These are phyloP conservation scores for Tetrao urogallus DNA, from an alignment of 2,113 vertebrate species.

Conservation along the genomic window DNA sequence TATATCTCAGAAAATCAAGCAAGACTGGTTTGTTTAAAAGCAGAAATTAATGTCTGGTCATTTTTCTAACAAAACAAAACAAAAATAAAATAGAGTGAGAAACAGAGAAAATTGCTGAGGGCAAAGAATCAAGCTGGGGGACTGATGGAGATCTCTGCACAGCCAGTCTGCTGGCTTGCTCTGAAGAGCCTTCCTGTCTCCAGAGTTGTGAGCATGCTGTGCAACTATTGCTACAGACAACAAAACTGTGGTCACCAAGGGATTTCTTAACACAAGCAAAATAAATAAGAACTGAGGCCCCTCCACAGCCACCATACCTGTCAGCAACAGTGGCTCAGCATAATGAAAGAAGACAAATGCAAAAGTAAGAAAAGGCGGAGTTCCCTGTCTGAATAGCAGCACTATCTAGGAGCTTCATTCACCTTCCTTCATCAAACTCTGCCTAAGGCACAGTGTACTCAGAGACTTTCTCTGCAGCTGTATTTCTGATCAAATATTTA, in stretches of 20 bases:
- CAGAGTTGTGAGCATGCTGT: neutral
- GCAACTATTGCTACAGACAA: neutral
- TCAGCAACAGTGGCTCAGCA: accelerated
- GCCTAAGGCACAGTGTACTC: neutral
- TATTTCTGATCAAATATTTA: slow-evolving; percentile 14
- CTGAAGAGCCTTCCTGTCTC: neutral
- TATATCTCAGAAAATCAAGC: neutral
- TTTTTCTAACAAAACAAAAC: neutral
- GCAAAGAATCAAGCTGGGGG: neutral
- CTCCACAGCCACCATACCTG: neutral
- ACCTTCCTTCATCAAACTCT: neutral
- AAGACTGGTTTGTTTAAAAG: neutral
- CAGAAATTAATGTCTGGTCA: neutral
- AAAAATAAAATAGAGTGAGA: accelerated
- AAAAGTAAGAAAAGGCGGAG: neutral
- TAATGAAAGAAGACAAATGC: neutral
- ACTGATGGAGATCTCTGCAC: neutral
- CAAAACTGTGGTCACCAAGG: neutral
- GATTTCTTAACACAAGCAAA: neutral
- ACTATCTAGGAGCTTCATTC: neutral
- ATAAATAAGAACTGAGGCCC: neutral
- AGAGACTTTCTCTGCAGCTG: neutral
- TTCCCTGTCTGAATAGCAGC: neutral
- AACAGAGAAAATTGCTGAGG: neutral
- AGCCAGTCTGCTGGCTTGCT: neutral